Base-by-base conservation (phyloP, 2,113 vertebrate genomes). In the Archilochus colubris region DNA sequence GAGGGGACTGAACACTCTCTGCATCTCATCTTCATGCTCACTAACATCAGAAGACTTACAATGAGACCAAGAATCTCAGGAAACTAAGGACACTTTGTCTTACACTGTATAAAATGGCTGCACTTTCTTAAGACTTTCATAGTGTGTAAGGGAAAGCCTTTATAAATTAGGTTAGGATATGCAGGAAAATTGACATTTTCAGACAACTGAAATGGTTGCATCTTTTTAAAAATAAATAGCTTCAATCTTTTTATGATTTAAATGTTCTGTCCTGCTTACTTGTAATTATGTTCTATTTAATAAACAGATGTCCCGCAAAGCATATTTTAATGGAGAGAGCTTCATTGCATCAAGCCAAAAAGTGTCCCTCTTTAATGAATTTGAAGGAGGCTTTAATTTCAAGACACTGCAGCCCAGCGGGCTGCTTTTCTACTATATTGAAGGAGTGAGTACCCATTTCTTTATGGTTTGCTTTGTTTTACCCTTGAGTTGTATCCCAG, bases 381-480 rank as follows among this genome's bases (percentile, higher is more conserved):
- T 99, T 63, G 99, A 99, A 97, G 99, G 98, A 91, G 99, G 99
- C 44, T 98, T 99, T 91, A 99, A 98, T 97, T 99, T 99, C 96
- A 98, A 95, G 95, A 99, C 99, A 1, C 79, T 98, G 69, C 98
- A 99, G 89, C 98, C 99, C 73, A 98, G 94, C 0, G 99, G 99
- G 23, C 96, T 99, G 12, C 96, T 99, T 11, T 99, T 99, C 96
- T 99, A 99, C 93, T 98, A 97, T 92, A 95, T 86, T 72, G 98
- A 99, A 69, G 99, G 98, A 97, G 99, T 99, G 95, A 97, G 98
- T 97, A 95, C 64, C 58, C 66, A 24, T 81, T 93, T 79, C 46
- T 89, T 85, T 89, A 22, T 5, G 27, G 31, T 70, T 78, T 69
- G 3, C 22, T 88, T 73, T 46, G 38, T 90, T 84, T 88, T 79